Evolutionary conservation across 2,888 invertebrate species (phyloP), one percentile per base, ranked within the genome.

Genomic region (Epistrophe grossulariae): DNA sequence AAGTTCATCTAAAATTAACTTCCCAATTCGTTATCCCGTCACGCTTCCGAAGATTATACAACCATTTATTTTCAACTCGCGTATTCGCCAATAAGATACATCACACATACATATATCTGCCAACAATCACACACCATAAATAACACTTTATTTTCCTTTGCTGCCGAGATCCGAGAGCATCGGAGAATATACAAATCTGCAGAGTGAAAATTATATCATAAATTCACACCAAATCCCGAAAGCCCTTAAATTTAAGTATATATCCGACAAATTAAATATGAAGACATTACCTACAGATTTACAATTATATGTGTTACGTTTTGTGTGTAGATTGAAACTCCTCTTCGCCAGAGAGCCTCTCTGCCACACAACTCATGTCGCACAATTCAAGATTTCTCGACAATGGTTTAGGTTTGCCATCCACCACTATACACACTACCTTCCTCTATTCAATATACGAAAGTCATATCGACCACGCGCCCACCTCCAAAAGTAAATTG

Each of bases 261-360:
- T 90, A 64, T 28, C 76, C 83, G 89, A 90, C 90, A 90, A 90
- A 90, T 90, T 90, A 89, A 90, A 90, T 89, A 90, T 90, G 89
- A 90, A 90, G 90, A 90, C 90, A 90, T 90, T 89, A 89, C n/a
- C n/a, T n/a, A n/a, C 84, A 89, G 88, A 90, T 90, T 90, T 90
- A 59, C 17, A 59, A 35, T 35, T 38, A 89, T 88, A 19, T 13
- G 40, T 43, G 13, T 45, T 52, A n/a, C 35, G 7, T 9, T 50
- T 38, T 1, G 13, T 10, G 10, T 24, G n/a, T 62, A 52, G 48
- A n/a, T n/a, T n/a, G n/a, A 28, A 43, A 68, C 70, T 70, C 31
- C 64, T 68, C 57, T 66, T 60, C 31, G 55, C 60, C 66, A 60
- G 31, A 62, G 31, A 55, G 24, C 15, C 77, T 24, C 35, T 31